Conservation (phyloP, 2,888 invertebrate genomes). For the Galerucella pusilla region DNA sequence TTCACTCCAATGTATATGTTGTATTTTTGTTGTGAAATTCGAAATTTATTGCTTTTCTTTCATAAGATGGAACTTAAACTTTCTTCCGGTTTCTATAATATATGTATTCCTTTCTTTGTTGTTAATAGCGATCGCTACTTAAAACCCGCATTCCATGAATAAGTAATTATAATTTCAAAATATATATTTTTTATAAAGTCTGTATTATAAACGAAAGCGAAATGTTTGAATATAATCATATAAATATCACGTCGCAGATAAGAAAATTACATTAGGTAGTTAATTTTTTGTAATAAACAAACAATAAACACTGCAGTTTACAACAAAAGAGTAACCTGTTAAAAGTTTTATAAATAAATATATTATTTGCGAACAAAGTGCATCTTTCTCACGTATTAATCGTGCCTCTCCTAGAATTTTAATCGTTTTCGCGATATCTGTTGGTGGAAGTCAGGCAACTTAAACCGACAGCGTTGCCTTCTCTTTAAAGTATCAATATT, state of each 20-base stretch:
- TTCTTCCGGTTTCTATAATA: no score
- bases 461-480: slow-evolving; percentile 20
- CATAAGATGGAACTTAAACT: no score
- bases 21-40: no score
- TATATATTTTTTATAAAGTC: no score
- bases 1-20: no score
- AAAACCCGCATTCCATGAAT: not conserved
- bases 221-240: not conserved
- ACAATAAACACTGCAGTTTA: slow-evolving; percentile 12
- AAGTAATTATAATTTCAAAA: not conserved
- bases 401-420: slow-evolving; percentile 27
- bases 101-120: no score
- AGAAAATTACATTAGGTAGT: not conserved
- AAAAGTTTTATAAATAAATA: slow-evolving; percentile 21
- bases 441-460: slow-evolving; percentile 32
- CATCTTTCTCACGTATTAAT: slow-evolving; percentile 34
- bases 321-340: slow-evolving; percentile 2
- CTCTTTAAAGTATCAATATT: slow-evolving; percentile 6
- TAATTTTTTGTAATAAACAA: not conserved
- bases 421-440: slow-evolving; percentile 32
- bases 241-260: not conserved
- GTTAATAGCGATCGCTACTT: no score
- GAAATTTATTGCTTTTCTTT: no score
- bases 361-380: slow-evolving; percentile 27
- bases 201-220: not conserved